phyloP scores from a whole-genome alignment of 2,797 vertebrate genomes.

The Sebastes cheni region DNA sequence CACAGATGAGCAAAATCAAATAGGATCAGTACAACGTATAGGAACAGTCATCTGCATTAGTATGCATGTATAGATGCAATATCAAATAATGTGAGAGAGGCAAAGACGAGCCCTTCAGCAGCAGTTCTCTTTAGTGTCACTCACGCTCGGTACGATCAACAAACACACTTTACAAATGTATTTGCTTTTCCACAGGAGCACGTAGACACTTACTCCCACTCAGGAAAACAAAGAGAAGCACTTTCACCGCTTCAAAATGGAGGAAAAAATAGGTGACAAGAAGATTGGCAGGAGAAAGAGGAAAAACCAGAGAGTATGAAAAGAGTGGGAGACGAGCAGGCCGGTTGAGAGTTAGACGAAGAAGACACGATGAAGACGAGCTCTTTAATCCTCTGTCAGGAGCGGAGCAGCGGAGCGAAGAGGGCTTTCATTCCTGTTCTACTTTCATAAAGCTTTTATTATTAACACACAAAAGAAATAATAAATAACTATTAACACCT shows the following conservation, averaged over 20 bases:
- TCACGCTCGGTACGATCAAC: background rate
- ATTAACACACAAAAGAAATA: constrained; percentile 6
- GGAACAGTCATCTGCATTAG: background rate
- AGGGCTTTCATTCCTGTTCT: constrained; percentile 10
- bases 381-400: constrained; percentile 48
- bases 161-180: constrained; percentile 19
- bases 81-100: constrained; percentile 13
- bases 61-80: background rate
- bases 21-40: background rate
- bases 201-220: constrained; percentile 24
- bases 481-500: constrained; percentile 9
- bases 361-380: constrained; percentile 3
- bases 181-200: background rate
- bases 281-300: constrained; percentile 24
- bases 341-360: constrained; percentile 17
- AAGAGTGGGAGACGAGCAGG: background rate
- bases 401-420: background rate
- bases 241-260: background rate
- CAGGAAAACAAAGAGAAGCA: constrained; percentile 32
- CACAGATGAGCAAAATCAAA: background rate
- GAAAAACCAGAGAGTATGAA: background rate
- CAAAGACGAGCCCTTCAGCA: constrained; percentile 32
- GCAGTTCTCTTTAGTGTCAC: constrained; percentile 34
- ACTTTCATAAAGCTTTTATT: constrained; percentile 18
- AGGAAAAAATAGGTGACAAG: constrained; percentile 15